Evolutionary conservation across 1,140 invertebrate species (phyloP), one percentile per base, ranked within the genome.

Genomic region (Galendromus occidentalis): DNA sequence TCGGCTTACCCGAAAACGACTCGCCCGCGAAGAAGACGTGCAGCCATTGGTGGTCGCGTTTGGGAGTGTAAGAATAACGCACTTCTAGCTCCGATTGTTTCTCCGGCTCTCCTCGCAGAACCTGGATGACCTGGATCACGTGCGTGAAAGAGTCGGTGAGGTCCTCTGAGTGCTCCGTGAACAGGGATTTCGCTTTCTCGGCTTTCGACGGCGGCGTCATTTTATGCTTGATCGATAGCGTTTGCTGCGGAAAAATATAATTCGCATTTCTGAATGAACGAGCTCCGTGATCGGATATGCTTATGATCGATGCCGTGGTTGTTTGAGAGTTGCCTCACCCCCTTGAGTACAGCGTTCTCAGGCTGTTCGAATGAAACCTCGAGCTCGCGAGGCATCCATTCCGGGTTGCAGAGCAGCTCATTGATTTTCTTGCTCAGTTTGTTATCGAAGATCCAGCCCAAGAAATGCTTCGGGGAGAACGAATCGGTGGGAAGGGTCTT

Each of bases 21-120:
- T 59, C 25, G 12, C 51, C 33, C 33, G 51, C 25, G 51, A 59
- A 59, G 20, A 59, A 59, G 17, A 59, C 1, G 14, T 59, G 51
- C n/a, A 59, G 33, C 51, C 51, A 59, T 6, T 59, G 51, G 51
- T 2, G 17, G 14, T 17, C 22, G 22, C 51, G 51, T 25, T 59
- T 33, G 33, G 51, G 51, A 25, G 51, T 59, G 51, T 59, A 59
- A 14, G 51, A 59, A 22, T 59, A 59, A 22, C 51, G 51, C 25
- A 59, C 5, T 9, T 59, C 51, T 2, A 59, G 22, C 33, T 59
- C 51, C 12, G 51, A n/a, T 2, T 25, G 14, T 25, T 12, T 17
- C 9, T 59, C 22, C 22, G 25, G 17, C 12, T 9, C 25, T 17
- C 51, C 22, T 33, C 22, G 25, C 14, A 14, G 25, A 14, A 29